Percentiles rank a stretch among this genome's conserved stretches.
Evolutionary conservation across 2,113 vertebrate species (phyloP).

Genomic region (Tympanuchus pallidicinctus): DNA sequence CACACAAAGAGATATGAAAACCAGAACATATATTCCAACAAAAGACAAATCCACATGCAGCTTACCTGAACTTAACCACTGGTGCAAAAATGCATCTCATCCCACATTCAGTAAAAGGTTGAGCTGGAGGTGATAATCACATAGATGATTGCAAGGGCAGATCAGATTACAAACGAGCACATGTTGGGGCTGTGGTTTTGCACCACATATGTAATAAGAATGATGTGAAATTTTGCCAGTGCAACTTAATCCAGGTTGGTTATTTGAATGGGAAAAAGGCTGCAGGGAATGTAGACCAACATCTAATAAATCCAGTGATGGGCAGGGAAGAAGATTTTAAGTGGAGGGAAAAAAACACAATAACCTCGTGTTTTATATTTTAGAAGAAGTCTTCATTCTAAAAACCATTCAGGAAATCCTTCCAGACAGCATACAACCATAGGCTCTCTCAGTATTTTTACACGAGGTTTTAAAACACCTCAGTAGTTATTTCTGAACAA

Average conservation of each 20-base stretch:
- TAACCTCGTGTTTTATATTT: neutral
- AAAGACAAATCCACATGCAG: neutral
- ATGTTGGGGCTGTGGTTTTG: neutral
- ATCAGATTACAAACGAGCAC: rapidly evolving
- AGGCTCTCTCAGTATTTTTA: neutral
- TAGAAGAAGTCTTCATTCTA: neutral
- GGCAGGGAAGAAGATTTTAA: neutral
- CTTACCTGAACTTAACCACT: rapidly evolving
- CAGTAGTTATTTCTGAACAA: rapidly evolving
- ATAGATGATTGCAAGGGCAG: neutral
- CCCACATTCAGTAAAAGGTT: neutral
- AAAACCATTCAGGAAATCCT: neutral
- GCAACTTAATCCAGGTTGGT: neutral
- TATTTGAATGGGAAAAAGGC: neutral
- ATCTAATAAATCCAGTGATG: neutral
- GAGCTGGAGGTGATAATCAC: neutral
- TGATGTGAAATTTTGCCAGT: neutral
- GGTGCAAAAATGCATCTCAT: rapidly evolving
- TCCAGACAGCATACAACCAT: neutral
- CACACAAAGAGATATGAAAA: neutral
- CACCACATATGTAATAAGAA: neutral
- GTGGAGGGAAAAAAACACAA: neutral
- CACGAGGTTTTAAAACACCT: neutral
- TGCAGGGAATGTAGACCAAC: neutral
- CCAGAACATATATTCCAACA: neutral